Evolutionary conservation across 1,140 invertebrate species (phyloP).

Genomic region (Drosophila neocordata): DNA sequence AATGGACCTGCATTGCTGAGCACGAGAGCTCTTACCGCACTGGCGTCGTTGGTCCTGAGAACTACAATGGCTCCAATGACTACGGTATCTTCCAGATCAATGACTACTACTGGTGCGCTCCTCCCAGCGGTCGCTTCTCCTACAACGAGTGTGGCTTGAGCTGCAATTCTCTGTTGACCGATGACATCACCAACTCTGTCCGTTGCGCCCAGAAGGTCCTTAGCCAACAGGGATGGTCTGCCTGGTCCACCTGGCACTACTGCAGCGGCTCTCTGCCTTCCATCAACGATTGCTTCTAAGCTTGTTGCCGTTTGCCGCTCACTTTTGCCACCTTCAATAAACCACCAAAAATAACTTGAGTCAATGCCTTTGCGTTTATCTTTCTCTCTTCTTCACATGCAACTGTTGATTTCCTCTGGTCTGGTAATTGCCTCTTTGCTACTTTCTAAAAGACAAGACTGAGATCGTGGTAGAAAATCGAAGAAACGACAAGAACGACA

Average conservation of each 20-base stretch:
- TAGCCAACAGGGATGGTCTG: conserved; percentile 58
- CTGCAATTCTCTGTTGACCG: conserved; percentile 42
- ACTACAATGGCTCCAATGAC: conserved; percentile 57
- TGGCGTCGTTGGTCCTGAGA: conserved; percentile 41
- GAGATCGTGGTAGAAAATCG: conserved; percentile 31
- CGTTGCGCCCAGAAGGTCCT: conserved; percentile 54
- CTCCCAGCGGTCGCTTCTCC: conserved; percentile 30
- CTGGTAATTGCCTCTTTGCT: conserved; percentile 31
- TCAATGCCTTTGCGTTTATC: neutral
- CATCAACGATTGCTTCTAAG: conserved; percentile 61
- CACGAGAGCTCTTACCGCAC: conserved; percentile 59
- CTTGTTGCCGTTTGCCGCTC: neutral
- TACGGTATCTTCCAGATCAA: conserved; percentile 77
- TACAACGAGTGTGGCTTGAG: conserved; percentile 46
- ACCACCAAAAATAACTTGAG: conserved; percentile 8
- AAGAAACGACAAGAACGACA: conserved; percentile 7
- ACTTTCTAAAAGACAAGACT: conserved; percentile 50
- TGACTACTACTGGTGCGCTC: conserved; percentile 67
- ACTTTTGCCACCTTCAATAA: conserved; percentile 1
- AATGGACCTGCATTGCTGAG: conserved; percentile 54
- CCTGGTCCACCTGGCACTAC: conserved; percentile 61
- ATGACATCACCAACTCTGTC: conserved; percentile 48
- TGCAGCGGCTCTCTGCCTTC: conserved; percentile 55
- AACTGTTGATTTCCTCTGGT: conserved; percentile 18
- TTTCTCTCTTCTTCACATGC: conserved; percentile 9